Evolutionary conservation across 2,888 invertebrate genomes (phyloP), one percentile per base, ranked within the genome.

Genomic region (Agriopis marginaria): DNA sequence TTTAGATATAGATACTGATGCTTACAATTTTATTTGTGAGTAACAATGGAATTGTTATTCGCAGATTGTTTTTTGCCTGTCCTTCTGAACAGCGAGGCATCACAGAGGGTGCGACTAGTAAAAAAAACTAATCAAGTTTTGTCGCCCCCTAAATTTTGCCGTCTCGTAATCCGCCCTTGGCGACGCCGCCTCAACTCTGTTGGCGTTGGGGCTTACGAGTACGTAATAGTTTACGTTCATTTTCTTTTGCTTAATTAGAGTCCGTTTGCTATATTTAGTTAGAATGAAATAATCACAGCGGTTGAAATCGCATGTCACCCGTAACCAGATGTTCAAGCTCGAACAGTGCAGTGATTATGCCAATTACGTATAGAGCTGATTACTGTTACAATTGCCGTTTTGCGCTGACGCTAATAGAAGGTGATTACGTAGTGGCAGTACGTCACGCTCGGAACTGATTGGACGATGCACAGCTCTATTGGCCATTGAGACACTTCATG

Each of bases 311-410:
- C 53, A 62, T 53, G 53, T 62, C 53, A 44, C 54, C 44, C 51
- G 53, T 12, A 12, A 6, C 53, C 45, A 63, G 58, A 51, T 53
- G 39, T 64, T 62, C 47, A 60, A 61, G 63, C 66, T 59, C 12
- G 59, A 58, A 58, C 56, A 68, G 64, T 60, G 70, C 58, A 47
- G 61, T 73, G 68, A 76, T 75, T 76, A 66, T 63, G 51, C 55
- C 70, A 75, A 76, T 76, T 75, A 75, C 64, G 70, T 63, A 51
- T 68, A 11, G 53, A 55, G 68, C 58, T 73, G 75, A 76, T 76
- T 76, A 68, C 71, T 51, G 62, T 62, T 65, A 71, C 71, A 66
- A 67, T 66, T 68, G 60, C 70, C 66, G 63, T 62, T 73, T 66
- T 70, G 64, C 66, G 55, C 69, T 72, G 64, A 71, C 69, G 63